phyloP scores from a whole-genome alignment of 2,888 invertebrate species.

The Lasioglossum villosulum region DNA sequence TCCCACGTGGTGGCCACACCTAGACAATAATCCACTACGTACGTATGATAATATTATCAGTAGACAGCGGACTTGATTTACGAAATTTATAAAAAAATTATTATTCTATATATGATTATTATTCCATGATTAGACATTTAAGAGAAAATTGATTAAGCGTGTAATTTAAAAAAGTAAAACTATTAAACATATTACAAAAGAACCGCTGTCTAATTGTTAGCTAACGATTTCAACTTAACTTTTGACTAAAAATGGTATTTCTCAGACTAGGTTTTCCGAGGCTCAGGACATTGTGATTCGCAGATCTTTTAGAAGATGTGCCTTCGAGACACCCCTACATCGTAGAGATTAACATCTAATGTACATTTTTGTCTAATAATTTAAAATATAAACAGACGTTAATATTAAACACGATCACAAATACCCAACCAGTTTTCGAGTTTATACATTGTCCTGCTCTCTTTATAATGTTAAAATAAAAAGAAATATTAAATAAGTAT shows the following conservation, averaged over 20 bases:
- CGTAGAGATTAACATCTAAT: background rate
- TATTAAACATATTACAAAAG: too few species aligned
- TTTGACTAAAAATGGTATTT: background rate
- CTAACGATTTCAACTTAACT: too few species aligned
- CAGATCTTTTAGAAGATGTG: background rate
- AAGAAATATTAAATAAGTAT: background rate
- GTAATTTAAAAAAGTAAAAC: too few species aligned
- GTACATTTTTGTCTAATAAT: background rate
- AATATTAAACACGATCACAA: background rate
- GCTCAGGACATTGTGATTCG: background rate
- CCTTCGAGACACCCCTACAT: background rate
- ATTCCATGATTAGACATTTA: too few species aligned
- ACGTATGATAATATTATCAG: background rate
- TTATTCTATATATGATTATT: too few species aligned
- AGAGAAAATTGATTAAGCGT: too few species aligned
- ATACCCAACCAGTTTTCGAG: background rate
- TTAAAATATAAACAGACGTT: background rate
- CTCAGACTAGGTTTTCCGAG: background rate
- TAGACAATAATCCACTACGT: slow-evolving; percentile 34
- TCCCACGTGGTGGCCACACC: slow-evolving; percentile 83
- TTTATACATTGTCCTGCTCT: background rate
- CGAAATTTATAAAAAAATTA: too few species aligned
- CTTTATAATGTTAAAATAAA: background rate
- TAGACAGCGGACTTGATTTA: too few species aligned
- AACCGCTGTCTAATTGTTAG: too few species aligned